A percentile compares a stretch with the other conserved stretches of the same genome.
Conservation (phyloP, 2,888 invertebrate genomes). For the Plutella xylostella region DNA sequence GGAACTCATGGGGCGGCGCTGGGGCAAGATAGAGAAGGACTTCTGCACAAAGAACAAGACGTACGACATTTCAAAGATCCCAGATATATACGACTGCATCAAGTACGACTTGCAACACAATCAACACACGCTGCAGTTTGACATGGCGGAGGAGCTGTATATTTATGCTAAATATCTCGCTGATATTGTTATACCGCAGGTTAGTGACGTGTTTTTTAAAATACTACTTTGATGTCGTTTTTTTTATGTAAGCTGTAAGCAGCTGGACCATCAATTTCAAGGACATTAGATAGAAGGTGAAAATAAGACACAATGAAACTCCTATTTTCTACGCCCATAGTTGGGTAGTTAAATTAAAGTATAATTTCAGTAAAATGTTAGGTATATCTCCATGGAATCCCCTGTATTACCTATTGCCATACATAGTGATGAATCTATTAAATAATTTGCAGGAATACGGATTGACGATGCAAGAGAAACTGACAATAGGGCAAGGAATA, state of each 20-base stretch:
- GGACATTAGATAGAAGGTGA: too few relatives aligned
- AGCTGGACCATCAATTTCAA: too few relatives aligned
- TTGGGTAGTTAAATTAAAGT: too few relatives aligned
- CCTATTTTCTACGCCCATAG: too few relatives aligned
- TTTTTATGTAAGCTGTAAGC: too few relatives aligned
- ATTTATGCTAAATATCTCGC: constrained; percentile 97
- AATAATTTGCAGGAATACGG: constrained; percentile 92
- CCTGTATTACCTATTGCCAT: too few relatives aligned
- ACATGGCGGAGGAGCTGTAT: constrained; percentile 92
- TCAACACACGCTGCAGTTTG: constrained; percentile 93
- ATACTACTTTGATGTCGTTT: too few relatives aligned
- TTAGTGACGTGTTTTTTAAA: constrained; percentile 28
- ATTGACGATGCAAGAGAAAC: constrained; percentile 92
- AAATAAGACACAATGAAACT: too few relatives aligned
- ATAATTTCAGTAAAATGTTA: too few relatives aligned
- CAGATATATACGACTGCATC: constrained; percentile 99
- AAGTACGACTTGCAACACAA: constrained; percentile 99
- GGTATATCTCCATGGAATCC: too few relatives aligned
- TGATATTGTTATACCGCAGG: constrained; percentile 98
- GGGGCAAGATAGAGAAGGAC: constrained; percentile 99
- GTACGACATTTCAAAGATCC: constrained; percentile 98
- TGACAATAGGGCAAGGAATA: constrained; percentile 97
- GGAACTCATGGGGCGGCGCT: constrained; percentile 97
- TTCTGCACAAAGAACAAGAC: constrained; percentile 93
- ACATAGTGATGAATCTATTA: too few relatives aligned